Percentiles rank a stretch among this genome's conserved stretches.
Evolutionary conservation across 2,797 vertebrate genomes (phyloP).

Genomic region (Sus cebifrons): DNA sequence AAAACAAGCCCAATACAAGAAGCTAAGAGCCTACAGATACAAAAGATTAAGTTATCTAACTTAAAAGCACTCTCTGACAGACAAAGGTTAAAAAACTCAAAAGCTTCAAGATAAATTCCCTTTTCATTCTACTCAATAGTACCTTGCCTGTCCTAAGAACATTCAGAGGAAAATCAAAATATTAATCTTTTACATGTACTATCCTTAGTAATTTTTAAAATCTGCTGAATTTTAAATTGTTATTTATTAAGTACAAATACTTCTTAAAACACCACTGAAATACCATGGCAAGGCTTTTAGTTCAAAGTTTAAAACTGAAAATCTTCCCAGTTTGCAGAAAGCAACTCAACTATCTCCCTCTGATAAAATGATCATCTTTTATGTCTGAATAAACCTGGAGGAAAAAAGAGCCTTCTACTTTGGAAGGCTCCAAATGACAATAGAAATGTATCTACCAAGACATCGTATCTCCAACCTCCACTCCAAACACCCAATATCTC

Average conservation of each 20-base stretch:
- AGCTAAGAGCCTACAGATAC: not conserved
- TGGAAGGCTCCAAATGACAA: not conserved
- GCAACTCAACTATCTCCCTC: not conserved
- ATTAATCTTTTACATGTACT: conserved; percentile 2
- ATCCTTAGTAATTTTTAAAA: not conserved
- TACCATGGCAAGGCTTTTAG: not conserved
- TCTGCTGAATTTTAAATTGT: conserved; percentile 4
- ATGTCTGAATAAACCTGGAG: not conserved
- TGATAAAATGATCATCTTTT: not conserved
- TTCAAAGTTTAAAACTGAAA: conserved; percentile 59
- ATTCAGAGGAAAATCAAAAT: not conserved
- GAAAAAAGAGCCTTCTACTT: not conserved
- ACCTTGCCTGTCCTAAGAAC: conserved; percentile 2
- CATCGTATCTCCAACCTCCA: not conserved
- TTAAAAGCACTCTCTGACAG: not conserved
- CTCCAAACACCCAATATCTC: not conserved
- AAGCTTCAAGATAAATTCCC: not conserved
- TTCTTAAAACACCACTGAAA: conserved; percentile 43
- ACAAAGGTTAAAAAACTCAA: not conserved
- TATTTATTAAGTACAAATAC: conserved; percentile 7
- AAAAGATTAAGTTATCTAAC: not conserved
- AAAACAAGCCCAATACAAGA: not conserved
- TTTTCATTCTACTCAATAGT: not conserved
- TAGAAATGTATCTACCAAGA: not conserved
- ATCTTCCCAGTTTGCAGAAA: conserved; percentile 42